Base-by-base conservation (phyloP, 1,140 invertebrate genomes). In the Choristoneura fumiferana region DNA sequence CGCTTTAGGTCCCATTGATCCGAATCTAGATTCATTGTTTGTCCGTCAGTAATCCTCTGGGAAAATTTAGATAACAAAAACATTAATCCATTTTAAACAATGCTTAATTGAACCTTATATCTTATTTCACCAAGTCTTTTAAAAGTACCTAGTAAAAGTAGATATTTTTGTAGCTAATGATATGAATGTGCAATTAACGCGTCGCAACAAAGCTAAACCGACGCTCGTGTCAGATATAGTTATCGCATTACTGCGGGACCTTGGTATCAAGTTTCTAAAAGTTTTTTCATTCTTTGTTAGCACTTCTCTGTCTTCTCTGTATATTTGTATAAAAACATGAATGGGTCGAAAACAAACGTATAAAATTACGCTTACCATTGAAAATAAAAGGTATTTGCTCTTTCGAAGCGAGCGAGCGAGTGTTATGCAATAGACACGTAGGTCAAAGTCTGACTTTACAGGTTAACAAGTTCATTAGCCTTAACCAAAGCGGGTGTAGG, bases 21-120 rank as follows among this genome's bases (percentile, higher is more conserved):
- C 1, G 10, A 49, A 49, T 49, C 43, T 49, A 49, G n/a, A 49
- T 18, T 49, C 43, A 49, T 49, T 49, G 43, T 49, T 49, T n/a
- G 6, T 10, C 14, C 43, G 43, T 22, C 10, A 29, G n/a, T 17
- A 12, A 49, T 15, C 9, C 6, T 49, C 22, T 49, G 43, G 43
- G 43, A 49, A 49, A 49, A 4, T 12, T 49, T 49, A 22, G 18
- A 49, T 29, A 49, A n/a, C 18, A 22, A 49, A 22, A 1, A 49
- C 43, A 22, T 12, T 33, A 49, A 49, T 49, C 43, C n/a, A 5
- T 18, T 5, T 49, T 13, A 29, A 49, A 49, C 43, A 49, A 49
- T 49, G 43, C 18, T 17, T 49, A 49, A 49, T 49, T 33, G 43
- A 49, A 29, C 22, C 43, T 49, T n/a, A 29, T 29, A 3, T 29